Evolutionary conservation across 1,140 invertebrate genomes (phyloP).

Genomic region (Cotesia glomerata): DNA sequence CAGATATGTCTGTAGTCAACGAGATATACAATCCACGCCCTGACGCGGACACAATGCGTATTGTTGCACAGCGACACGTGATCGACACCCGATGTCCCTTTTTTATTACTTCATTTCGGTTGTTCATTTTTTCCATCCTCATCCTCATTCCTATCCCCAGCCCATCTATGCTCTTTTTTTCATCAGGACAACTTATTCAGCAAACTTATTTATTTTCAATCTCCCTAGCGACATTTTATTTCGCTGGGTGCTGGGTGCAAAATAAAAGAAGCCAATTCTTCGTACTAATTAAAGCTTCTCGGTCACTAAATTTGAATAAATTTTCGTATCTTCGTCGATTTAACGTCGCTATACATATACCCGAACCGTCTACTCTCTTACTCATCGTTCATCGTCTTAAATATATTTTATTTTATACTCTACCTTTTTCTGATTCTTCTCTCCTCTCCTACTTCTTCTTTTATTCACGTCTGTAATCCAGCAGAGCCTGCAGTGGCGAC

Average conservation of each 20-base stretch:
- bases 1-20: slow-evolving; percentile 15
- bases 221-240: not conserved
- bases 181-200: not conserved
- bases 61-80: slow-evolving; percentile 7
- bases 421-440: too few species aligned
- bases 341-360: not conserved
- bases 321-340: not conserved
- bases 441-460: not conserved
- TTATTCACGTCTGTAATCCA: slow-evolving; percentile 18
- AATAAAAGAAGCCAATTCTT: not conserved
- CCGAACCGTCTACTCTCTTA: not conserved
- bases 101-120: not conserved
- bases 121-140: not conserved
- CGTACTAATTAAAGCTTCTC: slow-evolving; percentile 57
- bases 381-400: not conserved
- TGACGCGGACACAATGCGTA: slow-evolving; percentile 31
- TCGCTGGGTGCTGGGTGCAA: not conserved
- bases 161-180: not conserved
- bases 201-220: not conserved
- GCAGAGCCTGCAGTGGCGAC: slow-evolving; percentile 49
- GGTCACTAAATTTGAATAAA: slow-evolving; percentile 56
- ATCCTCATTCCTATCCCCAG: too few species aligned
- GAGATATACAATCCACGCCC: slow-evolving; percentile 34
- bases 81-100: slow-evolving; percentile 11
- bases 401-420: not conserved